Base-by-base conservation (phyloP, 2,113 vertebrate genomes). In the Caloenas nicobarica region DNA sequence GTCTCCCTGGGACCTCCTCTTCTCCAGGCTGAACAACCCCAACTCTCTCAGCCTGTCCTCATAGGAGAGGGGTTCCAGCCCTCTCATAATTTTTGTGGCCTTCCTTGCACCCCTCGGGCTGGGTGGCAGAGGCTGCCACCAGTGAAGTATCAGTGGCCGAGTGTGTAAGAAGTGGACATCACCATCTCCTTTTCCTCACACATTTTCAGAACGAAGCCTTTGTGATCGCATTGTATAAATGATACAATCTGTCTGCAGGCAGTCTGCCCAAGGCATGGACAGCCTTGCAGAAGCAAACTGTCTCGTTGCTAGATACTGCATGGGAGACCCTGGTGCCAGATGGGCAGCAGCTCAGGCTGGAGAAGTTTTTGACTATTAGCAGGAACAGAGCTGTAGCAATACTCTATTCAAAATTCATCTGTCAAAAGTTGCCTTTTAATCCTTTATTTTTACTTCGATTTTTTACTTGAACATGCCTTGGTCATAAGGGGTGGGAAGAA, bases 101-200 rank as follows among this genome's bases (percentile, higher is more conserved):
- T 18, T 44, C 17, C 60, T 51, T 36, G 34, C 50, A 33, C 31
- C 17, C 12, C 57, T 22, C 0, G 2, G 54, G 42, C 17, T 29
- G 48, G 40, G 60, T 24, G 40, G 19, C 57, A 50, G 54, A 74
- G 34, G 21, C 24, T 86, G 74, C 54, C 58, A 28, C n/a, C 7
- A 2, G 42, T 40, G 54, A 2, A 0, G 48, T 21, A 17, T 17
- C 0, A 0, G 50, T 26, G 42, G 50, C 23, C 14, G 5, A 61
- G 31, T 0, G 0, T 3, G 0, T 19, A 40, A 64, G 34, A 26
- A 70, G 42, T 11, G 44, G n/a, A 34, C 42, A 33, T 54, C 36
- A 18, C 10, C 10, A 29, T 7, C 31, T 62, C 48, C 81, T 85
- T 46, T 74, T 46, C 61, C 56, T 61, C 66, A n/a, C 1, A 14